Conservation (phyloP, 1,140 invertebrate genomes). For the Monochamus saltuarius region DNA sequence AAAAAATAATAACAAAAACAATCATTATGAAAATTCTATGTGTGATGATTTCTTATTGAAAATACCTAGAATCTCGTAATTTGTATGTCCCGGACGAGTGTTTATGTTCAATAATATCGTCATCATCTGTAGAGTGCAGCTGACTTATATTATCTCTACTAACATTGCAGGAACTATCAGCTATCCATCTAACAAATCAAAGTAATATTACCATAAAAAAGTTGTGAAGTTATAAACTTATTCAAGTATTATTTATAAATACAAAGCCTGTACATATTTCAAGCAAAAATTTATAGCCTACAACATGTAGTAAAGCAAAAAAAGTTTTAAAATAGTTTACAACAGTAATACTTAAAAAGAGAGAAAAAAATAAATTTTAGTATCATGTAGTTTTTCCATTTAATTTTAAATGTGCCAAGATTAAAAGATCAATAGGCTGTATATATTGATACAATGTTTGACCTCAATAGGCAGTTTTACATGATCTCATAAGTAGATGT, state of each 20-base stretch:
- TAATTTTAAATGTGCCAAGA: not conserved
- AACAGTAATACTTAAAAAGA: too few relatives aligned
- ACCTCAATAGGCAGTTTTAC: too few relatives aligned
- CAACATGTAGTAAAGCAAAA: not conserved
- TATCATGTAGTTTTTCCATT: too few relatives aligned
- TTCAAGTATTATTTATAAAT: not conserved
- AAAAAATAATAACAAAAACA: not conserved
- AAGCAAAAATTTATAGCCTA: not conserved
- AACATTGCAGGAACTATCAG: slow-evolving; percentile 47
- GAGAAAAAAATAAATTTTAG: too few relatives aligned
- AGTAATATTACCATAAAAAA: not conserved
- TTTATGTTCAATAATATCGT: slow-evolving; percentile 50
- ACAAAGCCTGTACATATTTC: slow-evolving; percentile 28
- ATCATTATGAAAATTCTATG: not conserved
- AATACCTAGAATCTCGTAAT: slow-evolving; percentile 51
- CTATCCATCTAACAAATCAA: slow-evolving; percentile 44
- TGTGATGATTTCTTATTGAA: not conserved
- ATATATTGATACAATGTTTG: too few relatives aligned
- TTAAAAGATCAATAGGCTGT: not conserved
- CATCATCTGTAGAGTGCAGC: slow-evolving; percentile 49
- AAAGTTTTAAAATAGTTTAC: not conserved
- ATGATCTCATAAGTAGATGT: too few relatives aligned
- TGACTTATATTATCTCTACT: slow-evolving; percentile 46
- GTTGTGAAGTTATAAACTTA: not conserved
- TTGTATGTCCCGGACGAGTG: slow-evolving; percentile 52